phyloP scores from a whole-genome alignment of 2,888 invertebrate genomes.

The Drosophila suboccidentalis region DNA sequence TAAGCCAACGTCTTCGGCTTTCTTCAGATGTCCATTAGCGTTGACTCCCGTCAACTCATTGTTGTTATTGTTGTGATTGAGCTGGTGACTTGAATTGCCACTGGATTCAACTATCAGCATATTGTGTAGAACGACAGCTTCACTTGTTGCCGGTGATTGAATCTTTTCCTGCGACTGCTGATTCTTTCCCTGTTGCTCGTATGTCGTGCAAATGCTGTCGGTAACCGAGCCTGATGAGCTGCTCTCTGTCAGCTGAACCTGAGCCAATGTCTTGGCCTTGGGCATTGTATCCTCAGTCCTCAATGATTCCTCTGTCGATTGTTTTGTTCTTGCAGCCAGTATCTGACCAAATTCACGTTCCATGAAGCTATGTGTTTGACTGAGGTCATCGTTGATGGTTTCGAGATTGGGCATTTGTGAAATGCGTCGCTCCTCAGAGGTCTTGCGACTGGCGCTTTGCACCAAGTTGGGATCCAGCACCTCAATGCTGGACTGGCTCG shows the following conservation, averaged over 20 bases:
- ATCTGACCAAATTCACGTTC: constrained; percentile 68
- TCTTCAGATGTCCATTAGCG: constrained; percentile 39
- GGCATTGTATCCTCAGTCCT: constrained; percentile 22
- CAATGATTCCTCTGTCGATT: not conserved
- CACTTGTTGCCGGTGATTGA: constrained; percentile 19
- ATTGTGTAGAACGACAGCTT: constrained; percentile 44
- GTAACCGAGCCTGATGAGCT: constrained; percentile 89
- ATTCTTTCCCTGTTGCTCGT: constrained; percentile 86
- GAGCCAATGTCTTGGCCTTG: constrained; percentile 61
- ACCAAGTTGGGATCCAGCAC: constrained; percentile 86
- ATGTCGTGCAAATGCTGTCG: constrained; percentile 88
- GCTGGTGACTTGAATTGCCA: constrained; percentile 9
- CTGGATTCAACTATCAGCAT: constrained; percentile 34
- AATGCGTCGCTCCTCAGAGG: constrained; percentile 86
- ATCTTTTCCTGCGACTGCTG: constrained; percentile 30
- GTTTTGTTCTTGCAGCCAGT: constrained; percentile 11
- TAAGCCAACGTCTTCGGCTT: constrained; percentile 71
- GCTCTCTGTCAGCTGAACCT: constrained; percentile 87
- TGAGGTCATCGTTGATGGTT: constrained; percentile 85
- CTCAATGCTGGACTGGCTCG: constrained; percentile 90
- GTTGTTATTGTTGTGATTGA: constrained; percentile 32
- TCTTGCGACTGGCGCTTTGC: constrained; percentile 77
- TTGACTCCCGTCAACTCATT: constrained; percentile 14
- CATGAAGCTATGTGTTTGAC: constrained; percentile 68
- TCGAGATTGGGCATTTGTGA: constrained; percentile 85